These are phyloP conservation scores for Atta texana DNA, from an alignment of 1,140 invertebrate species.

Conservation along the genomic window DNA sequence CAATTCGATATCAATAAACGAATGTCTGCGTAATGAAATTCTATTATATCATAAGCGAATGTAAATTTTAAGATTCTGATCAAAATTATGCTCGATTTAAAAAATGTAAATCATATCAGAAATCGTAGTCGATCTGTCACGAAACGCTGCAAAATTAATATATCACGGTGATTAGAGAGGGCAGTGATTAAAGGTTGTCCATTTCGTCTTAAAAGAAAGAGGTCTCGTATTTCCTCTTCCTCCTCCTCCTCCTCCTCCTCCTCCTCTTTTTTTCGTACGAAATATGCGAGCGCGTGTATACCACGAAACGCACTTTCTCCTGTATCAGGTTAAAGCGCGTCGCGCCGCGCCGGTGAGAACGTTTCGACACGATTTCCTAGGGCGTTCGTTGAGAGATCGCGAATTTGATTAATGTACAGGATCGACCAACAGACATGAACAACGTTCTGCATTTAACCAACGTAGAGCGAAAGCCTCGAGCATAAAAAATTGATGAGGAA, in stretches of 20 bases:
- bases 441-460: slow-evolving; percentile 34
- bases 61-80: slow-evolving; percentile 1
- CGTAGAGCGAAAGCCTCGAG: neutral
- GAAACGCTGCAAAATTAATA: slow-evolving; percentile 8
- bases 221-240: slow-evolving; percentile 4
- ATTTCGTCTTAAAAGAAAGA: neutral
- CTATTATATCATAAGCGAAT: neutral
- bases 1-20: neutral
- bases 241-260: neutral
- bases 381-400: slow-evolving; percentile 48
- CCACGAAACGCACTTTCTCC: slow-evolving; percentile 71
- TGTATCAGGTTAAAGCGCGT: slow-evolving; percentile 54
- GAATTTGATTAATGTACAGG: slow-evolving; percentile 58
- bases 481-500: neutral
- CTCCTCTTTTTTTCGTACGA: neutral
- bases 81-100: neutral
- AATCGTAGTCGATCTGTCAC: neutral
- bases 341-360: slow-evolving; percentile 55
- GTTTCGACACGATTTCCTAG: slow-evolving; percentile 63
- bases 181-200: neutral
- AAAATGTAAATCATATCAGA: neutral
- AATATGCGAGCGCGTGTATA: slow-evolving; percentile 37
- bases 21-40: slow-evolving; percentile 19
- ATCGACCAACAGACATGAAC: slow-evolving; percentile 6
- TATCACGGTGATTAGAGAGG: slow-evolving; percentile 1